Evolutionary conservation across 2,888 invertebrate species (phyloP).

Genomic region (Thumatha senex): DNA sequence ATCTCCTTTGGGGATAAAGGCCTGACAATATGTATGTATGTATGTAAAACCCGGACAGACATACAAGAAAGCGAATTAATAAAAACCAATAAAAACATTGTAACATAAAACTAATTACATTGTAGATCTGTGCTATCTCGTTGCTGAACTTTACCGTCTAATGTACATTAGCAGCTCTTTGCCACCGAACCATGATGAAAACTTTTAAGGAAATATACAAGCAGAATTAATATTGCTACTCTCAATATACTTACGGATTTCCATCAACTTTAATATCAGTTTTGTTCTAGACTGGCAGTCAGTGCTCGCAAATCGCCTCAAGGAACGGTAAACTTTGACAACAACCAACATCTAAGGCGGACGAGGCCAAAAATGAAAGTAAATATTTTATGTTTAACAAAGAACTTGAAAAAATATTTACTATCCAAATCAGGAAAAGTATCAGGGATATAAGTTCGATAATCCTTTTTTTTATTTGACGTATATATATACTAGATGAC

Average conservation of each 20-base stretch:
- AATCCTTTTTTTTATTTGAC: background rate
- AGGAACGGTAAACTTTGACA: background rate
- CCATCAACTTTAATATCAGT: conserved; percentile 4
- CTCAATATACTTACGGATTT: conserved; percentile 7
- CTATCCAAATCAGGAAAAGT: background rate
- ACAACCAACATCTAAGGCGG: background rate
- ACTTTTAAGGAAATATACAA: background rate
- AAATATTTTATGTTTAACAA: background rate
- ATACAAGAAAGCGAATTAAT: too few relatives aligned
- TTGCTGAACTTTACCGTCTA: background rate
- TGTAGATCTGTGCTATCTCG: too few relatives aligned
- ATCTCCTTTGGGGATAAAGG: too few relatives aligned
- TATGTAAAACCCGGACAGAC: too few relatives aligned
- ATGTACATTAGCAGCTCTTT: background rate
- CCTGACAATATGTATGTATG: too few relatives aligned
- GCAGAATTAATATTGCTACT: conserved; percentile 25
- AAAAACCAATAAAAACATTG: too few relatives aligned
- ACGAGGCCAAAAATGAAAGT: background rate
- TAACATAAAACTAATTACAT: too few relatives aligned
- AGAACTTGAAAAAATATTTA: background rate
- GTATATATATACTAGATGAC: too few relatives aligned
- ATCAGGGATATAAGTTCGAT: background rate
- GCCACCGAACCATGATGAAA: background rate
- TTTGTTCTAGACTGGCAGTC: background rate
- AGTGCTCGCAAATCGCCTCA: background rate